These are phyloP conservation scores for Sinocyclocheilus maitianheensis DNA, from an alignment of 2,113 vertebrate species.

Conservation along the genomic window DNA sequence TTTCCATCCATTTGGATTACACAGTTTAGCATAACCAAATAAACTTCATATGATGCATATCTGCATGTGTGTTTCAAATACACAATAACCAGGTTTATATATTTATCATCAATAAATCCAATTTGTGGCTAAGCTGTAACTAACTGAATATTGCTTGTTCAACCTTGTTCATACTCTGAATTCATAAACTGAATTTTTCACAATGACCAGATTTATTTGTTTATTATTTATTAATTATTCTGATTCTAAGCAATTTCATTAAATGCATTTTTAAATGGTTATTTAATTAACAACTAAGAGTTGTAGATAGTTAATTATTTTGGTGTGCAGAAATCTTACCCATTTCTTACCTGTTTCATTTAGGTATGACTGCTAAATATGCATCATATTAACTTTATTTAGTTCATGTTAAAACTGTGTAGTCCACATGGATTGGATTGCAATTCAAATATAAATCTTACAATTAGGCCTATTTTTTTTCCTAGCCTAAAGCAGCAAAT, in stretches of 20 bases:
- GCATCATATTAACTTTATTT: no score
- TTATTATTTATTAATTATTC: no score
- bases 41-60: background rate
- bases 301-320: no score
- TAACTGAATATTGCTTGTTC: background rate
- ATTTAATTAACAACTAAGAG: no score
- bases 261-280: no score
- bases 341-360: no score
- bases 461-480: background rate
- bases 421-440: background rate
- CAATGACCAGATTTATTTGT: no score
- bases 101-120: background rate
- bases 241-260: no score
- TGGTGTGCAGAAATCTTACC: no score
- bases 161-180: no score
- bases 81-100: background rate
- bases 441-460: background rate
- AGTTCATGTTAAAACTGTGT: background rate
- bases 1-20: background rate
- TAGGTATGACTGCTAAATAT: no score
- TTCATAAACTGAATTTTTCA: no score
- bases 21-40: background rate
- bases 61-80: background rate
- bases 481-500: background rate
- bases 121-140: background rate